A percentile compares a stretch with the other conserved stretches of the same genome.
Evolutionary conservation across 1,140 invertebrate species (phyloP).

Genomic region (Panonychus citri): DNA sequence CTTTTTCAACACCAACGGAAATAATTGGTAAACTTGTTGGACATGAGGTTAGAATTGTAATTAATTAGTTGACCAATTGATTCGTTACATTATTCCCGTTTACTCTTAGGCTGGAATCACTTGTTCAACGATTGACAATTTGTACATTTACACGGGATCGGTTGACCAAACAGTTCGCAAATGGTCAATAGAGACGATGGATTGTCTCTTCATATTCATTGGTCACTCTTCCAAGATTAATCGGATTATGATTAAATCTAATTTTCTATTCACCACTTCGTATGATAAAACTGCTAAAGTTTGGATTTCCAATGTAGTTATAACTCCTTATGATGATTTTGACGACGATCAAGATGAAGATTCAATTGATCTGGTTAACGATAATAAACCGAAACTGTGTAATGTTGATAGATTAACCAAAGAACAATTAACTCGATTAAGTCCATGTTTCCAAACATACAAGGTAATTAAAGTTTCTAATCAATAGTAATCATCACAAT

Average conservation of each 20-base stretch:
- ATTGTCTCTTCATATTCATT: conserved; percentile 25
- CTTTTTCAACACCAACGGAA: conserved; percentile 27
- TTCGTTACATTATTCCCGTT: no score
- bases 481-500: background rate
- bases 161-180: conserved; percentile 31
- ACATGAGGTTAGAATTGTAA: conserved; percentile 7
- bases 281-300: conserved; percentile 29
- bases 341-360: background rate
- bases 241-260: conserved; percentile 28
- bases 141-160: conserved; percentile 28
- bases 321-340: conserved; percentile 12
- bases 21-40: conserved; percentile 27
- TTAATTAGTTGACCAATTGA: no score
- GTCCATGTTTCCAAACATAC: conserved; percentile 14
- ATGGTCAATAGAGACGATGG: conserved; percentile 30
- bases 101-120: conserved; percentile 20
- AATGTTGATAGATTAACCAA: conserved; percentile 21
- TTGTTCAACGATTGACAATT: conserved; percentile 27
- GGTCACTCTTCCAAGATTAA: conserved; percentile 29
- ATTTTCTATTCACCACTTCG: conserved; percentile 30
- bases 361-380: background rate
- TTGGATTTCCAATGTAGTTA: conserved; percentile 22
- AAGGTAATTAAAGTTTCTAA: conserved; percentile 9
- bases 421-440: conserved; percentile 4
- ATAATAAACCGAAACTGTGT: background rate